Conservation (phyloP, 2,888 invertebrate genomes). For the Tenthredo mesomela region DNA sequence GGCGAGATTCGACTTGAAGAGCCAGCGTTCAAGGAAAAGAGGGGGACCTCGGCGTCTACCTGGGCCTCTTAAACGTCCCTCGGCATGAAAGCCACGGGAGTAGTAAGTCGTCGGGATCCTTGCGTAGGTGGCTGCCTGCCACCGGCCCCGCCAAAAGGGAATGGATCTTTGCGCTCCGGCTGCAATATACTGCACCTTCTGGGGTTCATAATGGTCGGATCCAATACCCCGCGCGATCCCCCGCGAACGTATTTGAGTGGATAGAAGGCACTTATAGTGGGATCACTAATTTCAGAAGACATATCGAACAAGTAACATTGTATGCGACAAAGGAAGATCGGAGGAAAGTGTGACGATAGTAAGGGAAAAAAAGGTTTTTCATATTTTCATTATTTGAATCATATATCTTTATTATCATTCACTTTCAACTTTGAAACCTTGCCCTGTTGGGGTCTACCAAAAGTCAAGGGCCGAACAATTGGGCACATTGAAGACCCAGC, state of each 20-base stretch:
- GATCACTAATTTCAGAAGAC: background rate
- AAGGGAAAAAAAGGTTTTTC: background rate
- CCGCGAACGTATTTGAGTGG: background rate
- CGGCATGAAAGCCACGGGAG: slow-evolving; percentile 11
- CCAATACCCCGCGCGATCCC: background rate
- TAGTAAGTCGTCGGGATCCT: background rate
- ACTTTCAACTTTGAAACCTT: background rate
- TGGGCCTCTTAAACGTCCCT: slow-evolving; percentile 33
- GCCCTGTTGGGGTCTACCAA: slow-evolving; percentile 1
- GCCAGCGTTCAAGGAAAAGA: background rate
- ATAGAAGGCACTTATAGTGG: background rate
- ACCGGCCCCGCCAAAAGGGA: background rate
- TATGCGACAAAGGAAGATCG: background rate
- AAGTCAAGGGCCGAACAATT: background rate
- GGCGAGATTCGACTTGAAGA: background rate
- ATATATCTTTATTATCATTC: background rate
- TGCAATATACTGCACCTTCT: background rate
- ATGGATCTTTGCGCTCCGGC: background rate
- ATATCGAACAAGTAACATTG: background rate
- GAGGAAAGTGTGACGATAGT: background rate
- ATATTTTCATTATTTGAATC: background rate
- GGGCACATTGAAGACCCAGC: background rate
- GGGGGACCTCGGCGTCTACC: slow-evolving; percentile 19
- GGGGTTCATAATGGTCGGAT: background rate
- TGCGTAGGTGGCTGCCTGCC: slow-evolving; percentile 16